A percentile compares a stretch with the other conserved stretches of the same genome.
Conservation (phyloP, 2,113 vertebrate genomes). For the Anhinga anhinga region DNA sequence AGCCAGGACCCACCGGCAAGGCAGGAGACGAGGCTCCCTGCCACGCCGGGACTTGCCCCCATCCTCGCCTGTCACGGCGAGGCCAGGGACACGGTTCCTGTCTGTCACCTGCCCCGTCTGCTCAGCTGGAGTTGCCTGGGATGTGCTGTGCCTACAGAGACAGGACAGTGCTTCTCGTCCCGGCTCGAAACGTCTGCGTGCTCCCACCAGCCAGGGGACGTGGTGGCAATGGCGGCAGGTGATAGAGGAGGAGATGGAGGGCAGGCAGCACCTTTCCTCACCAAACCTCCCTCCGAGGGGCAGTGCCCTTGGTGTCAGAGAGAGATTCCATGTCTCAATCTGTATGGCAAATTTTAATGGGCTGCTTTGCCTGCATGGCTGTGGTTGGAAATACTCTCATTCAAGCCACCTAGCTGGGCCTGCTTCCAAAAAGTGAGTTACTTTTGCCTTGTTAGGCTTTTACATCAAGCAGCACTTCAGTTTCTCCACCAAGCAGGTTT, state of each 20-base stretch:
- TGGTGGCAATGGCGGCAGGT: background rate
- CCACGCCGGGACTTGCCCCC: background rate
- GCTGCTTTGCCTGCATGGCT: background rate
- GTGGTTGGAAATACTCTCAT: background rate
- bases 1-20: background rate
- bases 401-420: background rate
- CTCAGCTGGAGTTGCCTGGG: background rate
- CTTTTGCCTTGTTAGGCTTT: constrained; percentile 8
- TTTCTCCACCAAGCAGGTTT: background rate
- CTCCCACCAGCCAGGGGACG: background rate
- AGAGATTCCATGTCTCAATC: background rate
- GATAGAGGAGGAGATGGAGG: background rate
- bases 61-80: background rate
- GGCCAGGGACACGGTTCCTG: background rate
- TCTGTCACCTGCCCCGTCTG: background rate
- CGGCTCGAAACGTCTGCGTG: background rate
- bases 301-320: background rate
- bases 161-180: background rate
- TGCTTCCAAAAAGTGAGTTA: background rate
- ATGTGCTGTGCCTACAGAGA: background rate
- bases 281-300: rapidly evolving
- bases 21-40: background rate
- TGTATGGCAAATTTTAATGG: background rate
- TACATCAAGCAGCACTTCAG: background rate
- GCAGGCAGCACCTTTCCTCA: background rate